Evolutionary conservation across 1,140 invertebrate genomes (phyloP).

Genomic region (Caerostris darwini): DNA sequence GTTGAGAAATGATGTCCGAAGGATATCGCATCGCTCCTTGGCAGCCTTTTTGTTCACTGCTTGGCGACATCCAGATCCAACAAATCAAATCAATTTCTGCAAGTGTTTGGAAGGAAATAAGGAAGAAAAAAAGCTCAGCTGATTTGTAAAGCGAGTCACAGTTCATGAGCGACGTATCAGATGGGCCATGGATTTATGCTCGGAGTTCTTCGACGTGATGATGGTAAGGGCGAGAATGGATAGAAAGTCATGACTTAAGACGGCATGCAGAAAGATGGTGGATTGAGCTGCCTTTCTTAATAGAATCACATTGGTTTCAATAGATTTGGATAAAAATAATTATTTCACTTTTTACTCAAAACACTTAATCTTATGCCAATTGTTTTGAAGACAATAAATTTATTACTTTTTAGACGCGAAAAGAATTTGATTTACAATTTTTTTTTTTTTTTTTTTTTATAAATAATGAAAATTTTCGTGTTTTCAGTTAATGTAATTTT

Average conservation of each 20-base stretch:
- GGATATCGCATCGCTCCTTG: not conserved
- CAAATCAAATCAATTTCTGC: conserved; percentile 33
- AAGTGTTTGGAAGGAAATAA: not conserved
- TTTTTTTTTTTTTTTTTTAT: too few relatives aligned
- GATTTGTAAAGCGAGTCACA: not conserved
- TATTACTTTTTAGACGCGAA: too few relatives aligned
- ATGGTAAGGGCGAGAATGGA: conserved; percentile 35
- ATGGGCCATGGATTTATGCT: conserved; percentile 42
- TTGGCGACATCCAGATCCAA: not conserved
- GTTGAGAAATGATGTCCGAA: not conserved
- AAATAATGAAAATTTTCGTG: too few relatives aligned
- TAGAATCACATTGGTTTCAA: too few relatives aligned
- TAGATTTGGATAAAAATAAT: too few relatives aligned
- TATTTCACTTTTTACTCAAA: too few relatives aligned
- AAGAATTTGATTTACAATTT: too few relatives aligned
- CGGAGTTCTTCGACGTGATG: not conserved
- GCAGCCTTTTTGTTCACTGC: not conserved
- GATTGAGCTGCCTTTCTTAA: too few relatives aligned
- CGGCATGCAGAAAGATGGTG: not conserved
- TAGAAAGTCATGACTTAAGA: not conserved
- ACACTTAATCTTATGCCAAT: too few relatives aligned
- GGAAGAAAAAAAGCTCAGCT: not conserved
- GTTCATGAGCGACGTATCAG: conserved; percentile 45
- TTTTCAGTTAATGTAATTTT: too few relatives aligned
- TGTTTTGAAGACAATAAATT: too few relatives aligned